A percentile compares a stretch with the other conserved stretches of the same genome.
These are phyloP conservation scores for Acrocyrtus sp. DNA, from an alignment of 2,888 invertebrate species.

Conservation along the genomic window DNA sequence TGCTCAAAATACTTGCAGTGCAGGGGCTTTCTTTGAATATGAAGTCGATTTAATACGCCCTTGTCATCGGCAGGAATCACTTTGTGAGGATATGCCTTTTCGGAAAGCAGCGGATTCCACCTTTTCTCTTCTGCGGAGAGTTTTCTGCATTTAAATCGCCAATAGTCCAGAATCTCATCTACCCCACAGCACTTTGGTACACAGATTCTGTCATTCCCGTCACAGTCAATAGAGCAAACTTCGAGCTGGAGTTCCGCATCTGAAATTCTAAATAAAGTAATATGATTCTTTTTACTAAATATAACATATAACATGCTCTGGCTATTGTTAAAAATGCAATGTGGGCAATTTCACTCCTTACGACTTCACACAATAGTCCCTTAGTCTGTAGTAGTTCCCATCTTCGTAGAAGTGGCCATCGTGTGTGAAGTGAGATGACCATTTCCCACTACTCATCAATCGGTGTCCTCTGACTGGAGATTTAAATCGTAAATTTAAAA, in stretches of 20 bases:
- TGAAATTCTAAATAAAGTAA: slow-evolving; percentile 16
- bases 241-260: slow-evolving; percentile 21
- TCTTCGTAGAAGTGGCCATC: slow-evolving; percentile 42
- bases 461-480: slow-evolving; percentile 10
- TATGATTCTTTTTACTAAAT: not conserved
- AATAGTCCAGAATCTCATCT: slow-evolving; percentile 43
- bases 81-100: not conserved
- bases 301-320: not conserved
- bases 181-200: slow-evolving; percentile 53
- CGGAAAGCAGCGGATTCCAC: slow-evolving; percentile 38
- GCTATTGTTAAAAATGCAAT: not conserved
- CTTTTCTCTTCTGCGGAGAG: slow-evolving; percentile 4
- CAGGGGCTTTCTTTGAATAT: slow-evolving; percentile 24
- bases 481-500: not conserved
- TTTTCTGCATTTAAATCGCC: slow-evolving; percentile 50
- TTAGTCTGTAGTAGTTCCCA: slow-evolving; percentile 22
- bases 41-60: slow-evolving; percentile 5
- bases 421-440: slow-evolving; percentile 44
- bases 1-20: slow-evolving; percentile 26
- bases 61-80: slow-evolving; percentile 7
- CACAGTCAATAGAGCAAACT: slow-evolving; percentile 29
- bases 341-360: slow-evolving; percentile 14
- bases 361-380: slow-evolving; percentile 43
- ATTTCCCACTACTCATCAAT: slow-evolving; percentile 29
- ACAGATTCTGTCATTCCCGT: slow-evolving; percentile 3